phyloP scores from a whole-genome alignment of 2,888 invertebrate species.

The Ophion slaviceki region DNA sequence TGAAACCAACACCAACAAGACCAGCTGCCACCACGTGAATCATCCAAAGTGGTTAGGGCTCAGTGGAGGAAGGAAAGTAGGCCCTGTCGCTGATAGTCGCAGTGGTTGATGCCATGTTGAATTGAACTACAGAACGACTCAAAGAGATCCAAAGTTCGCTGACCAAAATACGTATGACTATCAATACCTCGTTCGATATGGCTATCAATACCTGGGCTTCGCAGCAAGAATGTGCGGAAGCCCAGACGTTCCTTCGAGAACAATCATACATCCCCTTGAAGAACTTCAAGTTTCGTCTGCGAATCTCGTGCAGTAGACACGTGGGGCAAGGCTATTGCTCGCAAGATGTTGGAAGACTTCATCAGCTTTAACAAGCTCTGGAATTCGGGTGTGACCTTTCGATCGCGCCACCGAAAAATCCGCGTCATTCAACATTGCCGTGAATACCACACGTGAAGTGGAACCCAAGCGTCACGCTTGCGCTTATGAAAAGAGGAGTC shows the following conservation, averaged over 20 bases:
- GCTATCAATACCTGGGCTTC: no score
- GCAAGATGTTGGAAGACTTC: constrained; percentile 40
- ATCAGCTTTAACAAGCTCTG: constrained; percentile 59
- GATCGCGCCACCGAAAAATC: constrained; percentile 19
- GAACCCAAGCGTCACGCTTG: background rate
- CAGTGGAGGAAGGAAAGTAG: no score
- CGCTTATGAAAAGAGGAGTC: background rate
- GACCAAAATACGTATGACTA: background rate
- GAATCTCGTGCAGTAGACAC: constrained; percentile 25
- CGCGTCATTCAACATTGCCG: constrained; percentile 6
- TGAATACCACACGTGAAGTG: background rate
- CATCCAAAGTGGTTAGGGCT: no score
- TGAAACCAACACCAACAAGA: no score
- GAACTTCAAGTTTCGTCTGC: constrained; percentile 60
- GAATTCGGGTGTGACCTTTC: constrained; percentile 45
- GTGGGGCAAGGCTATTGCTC: background rate
- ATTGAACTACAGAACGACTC: background rate
- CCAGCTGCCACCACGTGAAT: no score
- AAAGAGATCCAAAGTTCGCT: background rate
- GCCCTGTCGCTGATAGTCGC: background rate
- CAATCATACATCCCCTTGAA: constrained; percentile 81
- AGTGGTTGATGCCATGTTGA: background rate
- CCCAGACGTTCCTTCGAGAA: constrained; percentile 51
- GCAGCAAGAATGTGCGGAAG: background rate
- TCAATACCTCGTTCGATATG: no score